Evolutionary conservation across 2,888 invertebrate genomes (phyloP), one percentile per base, ranked within the genome.

Genomic region (Carabus problematicus): DNA sequence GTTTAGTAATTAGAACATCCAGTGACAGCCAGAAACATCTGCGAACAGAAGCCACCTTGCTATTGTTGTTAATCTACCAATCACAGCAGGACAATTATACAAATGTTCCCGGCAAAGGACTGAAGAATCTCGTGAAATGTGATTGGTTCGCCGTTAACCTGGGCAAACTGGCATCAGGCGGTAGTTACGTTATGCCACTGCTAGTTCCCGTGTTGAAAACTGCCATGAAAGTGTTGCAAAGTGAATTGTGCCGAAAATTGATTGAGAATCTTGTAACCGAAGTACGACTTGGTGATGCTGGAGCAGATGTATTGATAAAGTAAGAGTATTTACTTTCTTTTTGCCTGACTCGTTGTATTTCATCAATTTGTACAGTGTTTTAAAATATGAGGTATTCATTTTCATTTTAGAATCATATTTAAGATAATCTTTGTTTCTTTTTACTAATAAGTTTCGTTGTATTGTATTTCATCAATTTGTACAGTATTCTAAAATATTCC

Each of bases 11-110:
- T 42, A 88, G 88, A 70, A 81, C 89, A 8, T 81, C 85, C 0
- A 84, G 85, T 76, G 80, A 85, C 52, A 78, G 82, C 6, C 81
- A 81, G 42, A 76, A 83, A 8, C 75, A 79, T n/a, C 83, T 94
- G 56, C 82, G 87, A 11, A 81, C 81, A 1, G 91, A 93, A 76
- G 86, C 88, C 0, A 81, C 89, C 8, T 79, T 91, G 45, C 81
- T 93, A 11, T 80, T 94, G 19, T 82, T 89, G n/a, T 84, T 91
- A 73, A 83, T 94, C 59, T 92, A 89, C 76, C 89, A 90, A 72
- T 86, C 86, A 11, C 92, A 93, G 67, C 77, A 79, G 11, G 77
- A 80, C 70, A 83, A 84, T 45, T 76, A 85, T 1, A 83, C 77
- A 0, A 77, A 75, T 8, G 83, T 92, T 59, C 83, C 88, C 0